Evolutionary conservation across 2,113 vertebrate genomes (phyloP).

Genomic region (Myotis yumanensis): DNA sequence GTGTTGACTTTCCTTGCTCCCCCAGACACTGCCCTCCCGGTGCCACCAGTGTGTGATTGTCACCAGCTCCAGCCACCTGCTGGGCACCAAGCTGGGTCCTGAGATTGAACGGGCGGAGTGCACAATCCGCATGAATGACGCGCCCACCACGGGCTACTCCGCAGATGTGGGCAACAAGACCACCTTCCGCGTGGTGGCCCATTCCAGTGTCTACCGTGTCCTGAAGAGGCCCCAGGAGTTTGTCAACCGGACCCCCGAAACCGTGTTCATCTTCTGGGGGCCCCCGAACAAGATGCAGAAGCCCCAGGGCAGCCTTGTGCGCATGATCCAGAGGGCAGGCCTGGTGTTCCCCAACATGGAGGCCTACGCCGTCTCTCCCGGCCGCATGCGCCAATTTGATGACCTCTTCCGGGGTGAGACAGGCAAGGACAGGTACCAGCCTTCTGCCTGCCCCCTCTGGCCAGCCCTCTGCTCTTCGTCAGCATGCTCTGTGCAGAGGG

Average conservation of each 20-base stretch:
- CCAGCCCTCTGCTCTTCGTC: not conserved
- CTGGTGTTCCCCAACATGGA: conserved; percentile 89
- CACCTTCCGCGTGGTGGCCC: conserved; percentile 93
- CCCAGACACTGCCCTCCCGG: conserved; percentile 90
- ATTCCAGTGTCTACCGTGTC: conserved; percentile 95
- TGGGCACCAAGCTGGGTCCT: conserved; percentile 88
- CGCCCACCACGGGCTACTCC: conserved; percentile 90
- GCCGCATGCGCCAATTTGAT: conserved; percentile 94
- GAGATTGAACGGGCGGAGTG: conserved; percentile 92
- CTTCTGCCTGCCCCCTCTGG: not conserved
- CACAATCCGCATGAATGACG: conserved; percentile 97
- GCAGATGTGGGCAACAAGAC: conserved; percentile 93
- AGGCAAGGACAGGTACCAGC: conserved; percentile 92
- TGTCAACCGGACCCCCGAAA: conserved; percentile 87
- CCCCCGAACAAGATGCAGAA: conserved; percentile 92
- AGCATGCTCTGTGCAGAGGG: not conserved
- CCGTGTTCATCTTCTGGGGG: conserved; percentile 95
- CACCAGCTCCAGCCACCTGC: conserved; percentile 97
- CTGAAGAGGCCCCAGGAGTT: conserved; percentile 91
- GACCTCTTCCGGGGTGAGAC: conserved; percentile 94
- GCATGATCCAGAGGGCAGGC: conserved; percentile 92
- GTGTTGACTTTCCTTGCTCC: conserved; percentile 10
- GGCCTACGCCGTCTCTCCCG: conserved; percentile 87
- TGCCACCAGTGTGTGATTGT: conserved; percentile 92
- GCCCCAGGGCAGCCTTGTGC: conserved; percentile 87